Conservation (phyloP, 1,140 invertebrate genomes). For the Lordiphosa collinella region DNA sequence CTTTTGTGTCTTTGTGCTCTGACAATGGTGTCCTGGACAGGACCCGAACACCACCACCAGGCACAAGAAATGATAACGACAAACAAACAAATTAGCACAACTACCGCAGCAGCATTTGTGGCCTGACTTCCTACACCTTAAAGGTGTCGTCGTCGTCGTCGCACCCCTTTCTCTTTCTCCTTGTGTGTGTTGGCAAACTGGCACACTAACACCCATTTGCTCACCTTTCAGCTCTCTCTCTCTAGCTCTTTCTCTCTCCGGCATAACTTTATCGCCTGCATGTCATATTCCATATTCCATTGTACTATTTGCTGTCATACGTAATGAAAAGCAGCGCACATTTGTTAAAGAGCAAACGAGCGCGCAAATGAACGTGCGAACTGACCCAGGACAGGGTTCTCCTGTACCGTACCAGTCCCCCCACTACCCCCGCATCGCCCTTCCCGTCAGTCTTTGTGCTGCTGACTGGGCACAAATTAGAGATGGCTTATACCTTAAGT, state of each 20-base stretch:
- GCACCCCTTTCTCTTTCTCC: conserved; percentile 15
- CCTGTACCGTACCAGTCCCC: no score
- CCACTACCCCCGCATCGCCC: neutral
- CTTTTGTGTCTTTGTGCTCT: conserved; percentile 35
- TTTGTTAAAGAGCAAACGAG: conserved; percentile 73
- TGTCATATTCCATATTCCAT: conserved; percentile 71
- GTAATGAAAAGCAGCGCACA: conserved; percentile 71
- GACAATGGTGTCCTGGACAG: conserved; percentile 63
- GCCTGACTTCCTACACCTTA: conserved; percentile 13
- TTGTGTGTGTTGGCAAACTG: conserved; percentile 31
- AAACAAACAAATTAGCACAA: conserved; percentile 78
- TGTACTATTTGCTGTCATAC: conserved; percentile 76
- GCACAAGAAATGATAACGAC: conserved; percentile 63
- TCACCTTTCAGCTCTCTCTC: conserved; percentile 37
- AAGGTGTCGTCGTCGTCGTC: conserved; percentile 32
- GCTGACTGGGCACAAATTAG: no score
- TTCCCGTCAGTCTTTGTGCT: neutral
- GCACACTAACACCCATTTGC: conserved; percentile 57
- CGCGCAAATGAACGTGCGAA: conserved; percentile 69
- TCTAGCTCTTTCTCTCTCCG: conserved; percentile 27
- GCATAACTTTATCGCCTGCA: conserved; percentile 76
- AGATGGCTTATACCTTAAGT: no score
- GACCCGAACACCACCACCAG: conserved; percentile 26
- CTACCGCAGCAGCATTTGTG: conserved; percentile 74
- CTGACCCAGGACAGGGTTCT: conserved; percentile 50